A percentile compares a stretch with the other conserved stretches of the same genome.
phyloP scores from a whole-genome alignment of 2,797 vertebrate genomes.

The Eurystomus glaucurus region DNA sequence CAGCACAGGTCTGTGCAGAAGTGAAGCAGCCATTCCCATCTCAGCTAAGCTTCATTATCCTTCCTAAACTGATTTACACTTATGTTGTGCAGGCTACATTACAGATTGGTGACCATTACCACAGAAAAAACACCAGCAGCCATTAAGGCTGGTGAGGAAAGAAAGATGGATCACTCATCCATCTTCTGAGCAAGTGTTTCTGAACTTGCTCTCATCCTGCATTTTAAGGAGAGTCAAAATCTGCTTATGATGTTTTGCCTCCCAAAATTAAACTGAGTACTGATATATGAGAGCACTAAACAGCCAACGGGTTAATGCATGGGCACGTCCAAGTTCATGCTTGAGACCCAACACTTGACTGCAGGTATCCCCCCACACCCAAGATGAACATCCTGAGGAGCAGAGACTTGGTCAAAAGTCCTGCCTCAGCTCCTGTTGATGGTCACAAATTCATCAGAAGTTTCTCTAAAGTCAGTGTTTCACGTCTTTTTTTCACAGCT shows the following conservation, averaged over 20 bases:
- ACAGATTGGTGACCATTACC: neutral
- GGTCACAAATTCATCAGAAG: neutral
- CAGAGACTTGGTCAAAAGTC: neutral
- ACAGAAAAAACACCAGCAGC: neutral
- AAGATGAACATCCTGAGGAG: neutral
- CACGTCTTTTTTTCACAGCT: neutral
- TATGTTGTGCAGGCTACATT: neutral
- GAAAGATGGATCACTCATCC: neutral
- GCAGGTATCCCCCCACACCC: accelerated
- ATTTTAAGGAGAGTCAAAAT: slow-evolving; percentile 10
- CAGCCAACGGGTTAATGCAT: neutral
- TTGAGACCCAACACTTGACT: neutral
- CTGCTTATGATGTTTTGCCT: neutral
- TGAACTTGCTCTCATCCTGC: neutral
- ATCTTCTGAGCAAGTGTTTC: neutral
- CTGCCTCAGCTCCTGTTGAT: neutral
- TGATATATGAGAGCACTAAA: neutral
- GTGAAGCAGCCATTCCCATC: slow-evolving; percentile 29
- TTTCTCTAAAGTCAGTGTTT: neutral
- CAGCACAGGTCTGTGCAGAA: slow-evolving; percentile 22
- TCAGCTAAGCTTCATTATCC: slow-evolving; percentile 56
- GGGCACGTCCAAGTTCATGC: neutral
- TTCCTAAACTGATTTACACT: slow-evolving; percentile 47
- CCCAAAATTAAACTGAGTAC: slow-evolving; percentile 3
- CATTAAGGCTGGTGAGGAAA: slow-evolving; percentile 5